phyloP scores from a whole-genome alignment of 2,113 vertebrate species.

The Campylomormyrus numenius region DNA sequence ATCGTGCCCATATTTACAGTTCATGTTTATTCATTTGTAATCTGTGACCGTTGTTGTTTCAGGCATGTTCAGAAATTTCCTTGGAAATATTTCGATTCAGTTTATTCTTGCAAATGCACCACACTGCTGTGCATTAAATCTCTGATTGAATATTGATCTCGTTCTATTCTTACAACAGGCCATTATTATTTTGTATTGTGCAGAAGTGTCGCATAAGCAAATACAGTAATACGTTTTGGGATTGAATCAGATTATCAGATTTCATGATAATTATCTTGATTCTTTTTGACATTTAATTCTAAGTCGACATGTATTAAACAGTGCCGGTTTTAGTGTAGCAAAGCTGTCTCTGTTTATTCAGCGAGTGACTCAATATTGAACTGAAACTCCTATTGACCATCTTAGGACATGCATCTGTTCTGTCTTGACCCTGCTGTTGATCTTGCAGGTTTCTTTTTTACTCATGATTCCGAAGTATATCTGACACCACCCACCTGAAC shows the following conservation, averaged over 20 bases:
- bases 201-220: neutral
- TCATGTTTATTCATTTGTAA: slow-evolving; percentile 9
- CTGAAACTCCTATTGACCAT: neutral
- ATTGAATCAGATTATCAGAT: neutral
- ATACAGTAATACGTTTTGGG: neutral
- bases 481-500: neutral
- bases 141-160: neutral
- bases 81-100: neutral
- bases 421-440: neutral
- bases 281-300: neutral
- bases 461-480: neutral
- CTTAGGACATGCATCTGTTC: neutral
- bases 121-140: neutral
- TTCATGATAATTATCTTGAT: neutral
- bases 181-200: neutral
- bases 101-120: neutral
- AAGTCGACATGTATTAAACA: neutral
- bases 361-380: neutral
- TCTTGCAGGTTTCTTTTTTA: neutral
- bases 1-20: neutral
- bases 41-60: neutral
- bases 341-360: neutral
- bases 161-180: neutral
- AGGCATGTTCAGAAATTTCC: neutral
- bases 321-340: neutral